Conservation (phyloP, 2,113 vertebrate species). For the Anser cygnoides region DNA sequence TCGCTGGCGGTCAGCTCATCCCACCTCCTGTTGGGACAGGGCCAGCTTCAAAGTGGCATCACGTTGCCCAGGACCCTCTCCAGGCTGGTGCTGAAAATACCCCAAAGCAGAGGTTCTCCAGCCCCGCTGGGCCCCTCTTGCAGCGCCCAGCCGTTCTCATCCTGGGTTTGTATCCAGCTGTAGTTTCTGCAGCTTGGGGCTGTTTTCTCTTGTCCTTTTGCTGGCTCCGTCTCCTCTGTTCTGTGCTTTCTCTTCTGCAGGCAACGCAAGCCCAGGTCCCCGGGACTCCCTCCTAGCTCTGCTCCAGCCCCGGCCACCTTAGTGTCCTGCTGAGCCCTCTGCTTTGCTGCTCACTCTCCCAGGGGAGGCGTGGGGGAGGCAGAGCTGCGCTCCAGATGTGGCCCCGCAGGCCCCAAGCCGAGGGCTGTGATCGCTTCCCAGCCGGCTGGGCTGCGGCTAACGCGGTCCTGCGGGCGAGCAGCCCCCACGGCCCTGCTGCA, state of each 20-base stretch:
- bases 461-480: neutral
- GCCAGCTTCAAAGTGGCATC: neutral
- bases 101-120: neutral
- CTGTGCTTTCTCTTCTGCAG: neutral
- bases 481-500: neutral
- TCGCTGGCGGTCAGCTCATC: neutral
- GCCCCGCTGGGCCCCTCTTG: neutral
- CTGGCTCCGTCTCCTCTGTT: neutral
- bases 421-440: neutral
- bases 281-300: neutral
- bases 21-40: neutral
- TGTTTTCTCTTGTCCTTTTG: neutral
- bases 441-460: neutral
- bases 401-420: neutral
- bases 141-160: neutral
- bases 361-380: too few relatives aligned
- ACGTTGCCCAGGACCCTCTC: too few relatives aligned
- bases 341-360: neutral
- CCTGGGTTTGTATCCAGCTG: neutral
- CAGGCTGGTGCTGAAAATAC: neutral
- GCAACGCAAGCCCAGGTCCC: neutral
- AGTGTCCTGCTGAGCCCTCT: neutral
- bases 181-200: neutral
- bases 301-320: neutral
- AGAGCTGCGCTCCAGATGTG: neutral